Evolutionary conservation across 2,888 invertebrate species (phyloP).

Genomic region (Brachypterus glaber): DNA sequence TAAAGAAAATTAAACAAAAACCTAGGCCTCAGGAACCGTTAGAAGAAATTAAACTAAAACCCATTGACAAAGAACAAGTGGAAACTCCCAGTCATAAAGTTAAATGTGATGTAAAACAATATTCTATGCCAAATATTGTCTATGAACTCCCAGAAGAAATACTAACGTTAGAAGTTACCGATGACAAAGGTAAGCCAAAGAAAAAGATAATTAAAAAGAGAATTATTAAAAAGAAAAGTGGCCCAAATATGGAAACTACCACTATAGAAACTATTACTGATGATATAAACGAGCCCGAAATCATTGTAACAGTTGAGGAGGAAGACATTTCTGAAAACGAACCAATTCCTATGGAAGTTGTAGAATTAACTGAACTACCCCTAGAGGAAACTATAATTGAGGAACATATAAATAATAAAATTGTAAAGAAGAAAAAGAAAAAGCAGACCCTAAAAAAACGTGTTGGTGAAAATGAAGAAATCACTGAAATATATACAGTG

Average conservation of each 20-base stretch:
- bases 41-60: conserved; percentile 23
- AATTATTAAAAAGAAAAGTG: conserved; percentile 28
- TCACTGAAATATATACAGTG: conserved; percentile 28
- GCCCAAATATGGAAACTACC: conserved; percentile 23
- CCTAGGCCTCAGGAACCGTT: conserved; percentile 23
- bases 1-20: conserved; percentile 35
- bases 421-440: conserved; percentile 36
- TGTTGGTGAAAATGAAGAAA: conserved; percentile 34
- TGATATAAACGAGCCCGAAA: conserved; percentile 23
- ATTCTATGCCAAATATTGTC: conserved; percentile 20
- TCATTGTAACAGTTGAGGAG: conserved; percentile 25
- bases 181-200: conserved; percentile 22
- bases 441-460: conserved; percentile 43
- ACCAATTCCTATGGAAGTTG: conserved; percentile 21
- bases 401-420: conserved; percentile 21
- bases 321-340: conserved; percentile 6
- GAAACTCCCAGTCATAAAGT: conserved; percentile 26
- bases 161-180: conserved; percentile 15
- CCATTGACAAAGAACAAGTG: conserved; percentile 28
- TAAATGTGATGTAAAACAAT: conserved; percentile 23
- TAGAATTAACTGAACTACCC: conserved; percentile 27
- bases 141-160: conserved; percentile 36
- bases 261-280: conserved; percentile 27
- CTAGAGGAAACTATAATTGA: conserved; percentile 32
- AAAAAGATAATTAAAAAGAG: conserved; percentile 26